Percentiles rank a stretch among this genome's conserved stretches.
phyloP scores from a whole-genome alignment of 92 coral and sea anemone genomes.

The Paramuricea clavata region DNA sequence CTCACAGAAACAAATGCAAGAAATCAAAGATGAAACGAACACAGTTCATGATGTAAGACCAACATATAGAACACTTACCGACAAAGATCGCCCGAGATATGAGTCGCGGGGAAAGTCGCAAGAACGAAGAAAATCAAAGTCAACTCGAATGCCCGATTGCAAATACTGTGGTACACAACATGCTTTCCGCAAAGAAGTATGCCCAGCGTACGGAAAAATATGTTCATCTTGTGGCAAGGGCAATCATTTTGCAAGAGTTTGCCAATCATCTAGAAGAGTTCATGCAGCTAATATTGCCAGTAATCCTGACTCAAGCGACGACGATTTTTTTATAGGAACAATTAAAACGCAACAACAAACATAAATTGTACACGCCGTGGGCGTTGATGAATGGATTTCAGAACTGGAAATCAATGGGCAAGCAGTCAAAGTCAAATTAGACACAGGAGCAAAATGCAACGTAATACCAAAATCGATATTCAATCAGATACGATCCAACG shows the following conservation, averaged over 20 bases:
- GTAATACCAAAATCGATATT: no score
- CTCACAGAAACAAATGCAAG: conserved; percentile 13
- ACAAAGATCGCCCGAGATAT: background rate
- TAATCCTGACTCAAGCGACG: background rate
- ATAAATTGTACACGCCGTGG: background rate
- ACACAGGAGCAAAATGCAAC: background rate
- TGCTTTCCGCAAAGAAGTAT: background rate
- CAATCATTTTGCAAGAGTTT: background rate
- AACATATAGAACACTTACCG: background rate
- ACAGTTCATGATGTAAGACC: background rate
- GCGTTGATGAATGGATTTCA: background rate
- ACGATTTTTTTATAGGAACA: conserved; percentile 1
- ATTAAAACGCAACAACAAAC: background rate
- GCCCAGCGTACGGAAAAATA: background rate
- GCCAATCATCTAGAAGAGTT: conserved; percentile 5
- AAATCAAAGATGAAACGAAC: background rate
- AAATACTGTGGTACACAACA: conserved; percentile 10
- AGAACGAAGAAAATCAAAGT: background rate
- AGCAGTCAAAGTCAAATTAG: background rate
- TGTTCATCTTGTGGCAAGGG: background rate
- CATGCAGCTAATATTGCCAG: conserved; percentile 14
- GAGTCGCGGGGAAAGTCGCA: background rate
- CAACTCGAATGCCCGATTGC: conserved; percentile 1
- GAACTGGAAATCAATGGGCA: background rate
- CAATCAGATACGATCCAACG: background rate